These are phyloP conservation scores for Phalacrocorax brasilianus DNA, from an alignment of 2,113 vertebrate genomes.

Conservation along the genomic window DNA sequence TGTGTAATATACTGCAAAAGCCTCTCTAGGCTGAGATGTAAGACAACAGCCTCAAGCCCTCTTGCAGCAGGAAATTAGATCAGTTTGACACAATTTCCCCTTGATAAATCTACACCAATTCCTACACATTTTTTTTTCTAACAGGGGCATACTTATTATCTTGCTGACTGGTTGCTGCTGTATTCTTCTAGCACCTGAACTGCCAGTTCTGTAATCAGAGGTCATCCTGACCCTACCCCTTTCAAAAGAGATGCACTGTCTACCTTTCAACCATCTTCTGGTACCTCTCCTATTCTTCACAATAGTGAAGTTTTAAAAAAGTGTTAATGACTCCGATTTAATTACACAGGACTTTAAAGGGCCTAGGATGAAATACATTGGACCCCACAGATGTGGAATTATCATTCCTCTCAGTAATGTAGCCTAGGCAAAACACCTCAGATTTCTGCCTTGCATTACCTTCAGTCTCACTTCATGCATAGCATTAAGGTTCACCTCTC, in stretches of 20 bases:
- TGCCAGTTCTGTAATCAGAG: not conserved
- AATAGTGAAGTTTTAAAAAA: not conserved
- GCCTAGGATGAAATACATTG: not conserved
- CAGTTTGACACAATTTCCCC: not conserved
- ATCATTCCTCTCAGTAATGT: not conserved
- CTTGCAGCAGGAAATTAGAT: not conserved
- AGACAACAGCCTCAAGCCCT: not conserved
- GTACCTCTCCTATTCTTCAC: not conserved
- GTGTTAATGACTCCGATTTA: not conserved
- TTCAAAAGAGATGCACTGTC: not conserved
- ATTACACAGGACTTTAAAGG: not conserved
- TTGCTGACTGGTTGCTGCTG: not conserved
- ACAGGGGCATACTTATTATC: accelerated
- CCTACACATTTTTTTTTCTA: not conserved
- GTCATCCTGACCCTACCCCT: not conserved
- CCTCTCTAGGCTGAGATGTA: not conserved
- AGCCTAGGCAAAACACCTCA: not conserved
- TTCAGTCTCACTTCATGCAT: not conserved
- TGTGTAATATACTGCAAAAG: not conserved
- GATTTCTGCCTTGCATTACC: not conserved
- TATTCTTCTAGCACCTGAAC: not conserved
- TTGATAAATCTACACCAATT: not conserved
- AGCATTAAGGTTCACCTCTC: not conserved
- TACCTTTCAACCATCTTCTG: not conserved
- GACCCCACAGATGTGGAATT: not conserved